A percentile compares a stretch with the other conserved stretches of the same genome.
phyloP scores from a whole-genome alignment of 2,888 invertebrate species.

The Torymus tubicola region DNA sequence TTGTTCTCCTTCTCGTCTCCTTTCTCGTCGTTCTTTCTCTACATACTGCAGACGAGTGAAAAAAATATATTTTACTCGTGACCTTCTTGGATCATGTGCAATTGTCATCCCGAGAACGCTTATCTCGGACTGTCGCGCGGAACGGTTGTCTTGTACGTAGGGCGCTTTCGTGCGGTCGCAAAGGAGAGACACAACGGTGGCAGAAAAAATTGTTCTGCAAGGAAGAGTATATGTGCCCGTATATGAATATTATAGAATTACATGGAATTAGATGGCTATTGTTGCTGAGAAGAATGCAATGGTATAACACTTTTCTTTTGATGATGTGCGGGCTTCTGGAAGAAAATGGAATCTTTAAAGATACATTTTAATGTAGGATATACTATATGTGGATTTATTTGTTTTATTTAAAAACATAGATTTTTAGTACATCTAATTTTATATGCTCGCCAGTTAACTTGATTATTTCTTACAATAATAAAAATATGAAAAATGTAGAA shows the following conservation, averaged over 20 bases:
- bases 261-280: constrained; percentile 53
- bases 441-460: no score
- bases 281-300: constrained; percentile 50
- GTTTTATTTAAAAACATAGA: no score
- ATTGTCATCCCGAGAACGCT: constrained; percentile 51
- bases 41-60: neutral
- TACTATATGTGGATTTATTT: no score
- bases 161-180: neutral
- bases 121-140: constrained; percentile 46
- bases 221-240: neutral
- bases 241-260: constrained; percentile 44
- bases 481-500: no score
- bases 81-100: constrained; percentile 49
- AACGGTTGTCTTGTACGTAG: constrained; percentile 31
- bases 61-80: constrained; percentile 25
- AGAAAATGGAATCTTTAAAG: no score
- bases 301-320: constrained; percentile 35
- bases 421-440: no score
- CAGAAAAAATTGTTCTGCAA: neutral
- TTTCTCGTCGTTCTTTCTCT: neutral
- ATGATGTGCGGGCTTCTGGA: constrained; percentile 12
- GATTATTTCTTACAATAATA: no score
- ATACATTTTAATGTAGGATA: no score
- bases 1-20: neutral
- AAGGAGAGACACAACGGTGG: neutral